Evolutionary conservation across 2,888 invertebrate genomes (phyloP), one percentile per base, ranked within the genome.

Genomic region (Clivina fossor): DNA sequence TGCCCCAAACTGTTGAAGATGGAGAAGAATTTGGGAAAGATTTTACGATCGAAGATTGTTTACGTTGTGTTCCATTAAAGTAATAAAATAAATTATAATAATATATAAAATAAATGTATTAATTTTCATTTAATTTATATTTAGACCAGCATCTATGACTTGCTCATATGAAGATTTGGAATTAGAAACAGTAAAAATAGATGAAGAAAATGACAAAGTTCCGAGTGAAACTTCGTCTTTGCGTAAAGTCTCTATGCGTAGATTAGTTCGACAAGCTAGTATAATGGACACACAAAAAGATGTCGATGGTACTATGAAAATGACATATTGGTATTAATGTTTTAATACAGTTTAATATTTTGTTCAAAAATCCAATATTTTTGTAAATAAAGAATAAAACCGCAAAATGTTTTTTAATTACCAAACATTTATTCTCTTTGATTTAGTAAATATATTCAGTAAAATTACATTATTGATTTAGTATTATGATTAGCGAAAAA

Each of bases 1-100:
- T 93, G 60, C 92, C 93, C 0, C 90, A 93, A 73, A 92, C 91
- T 0, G 80, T 91, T 4, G 90, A 90, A 69, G 93, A 93, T 70
- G 92, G 92, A 1, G 93, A 93, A 71, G 81, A 85, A 64, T 91
- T 92, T 67, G 92, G 91, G 24, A 90, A 88, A 71, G 80, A 90
- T 65, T 92, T 90, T 85, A 82, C 82, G 1, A 79, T 85, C 60
- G 78, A 81, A 24, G 89, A 91, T 69, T 92, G 90, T 65, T 75
- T 84, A 57, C 77, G 80, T 51, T 91, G 91, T 67, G 78, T 84
- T 26, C 85, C 86, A 49, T 73, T 79, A 61, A 84, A 80, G 88
- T 88, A n/a, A 74, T 66, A 66, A 57, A 53, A 18, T 2, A 33
- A 44, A 9, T 19, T 35, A n/a, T n/a, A n/a, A n/a, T n/a, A n/a